Evolutionary conservation across 2,113 vertebrate species (phyloP), one percentile per base, ranked within the genome.

Genomic region (Atractosteus spatula): DNA sequence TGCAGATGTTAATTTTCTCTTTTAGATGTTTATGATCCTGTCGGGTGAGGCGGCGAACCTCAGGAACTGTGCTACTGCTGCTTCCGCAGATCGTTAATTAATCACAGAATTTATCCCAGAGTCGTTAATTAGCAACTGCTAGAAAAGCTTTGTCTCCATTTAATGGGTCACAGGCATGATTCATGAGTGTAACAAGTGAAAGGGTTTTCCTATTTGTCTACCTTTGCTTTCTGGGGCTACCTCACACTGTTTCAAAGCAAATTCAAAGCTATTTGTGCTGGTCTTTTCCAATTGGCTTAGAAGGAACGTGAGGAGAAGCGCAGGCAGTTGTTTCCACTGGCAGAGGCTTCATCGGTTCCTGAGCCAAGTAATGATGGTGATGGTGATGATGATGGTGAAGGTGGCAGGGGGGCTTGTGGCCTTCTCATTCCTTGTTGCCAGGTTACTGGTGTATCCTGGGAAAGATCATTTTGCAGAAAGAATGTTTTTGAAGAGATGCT

Each of bases 381-480:
- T 29, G 29, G 29, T 29, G 29, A 29, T 29, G 29, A 29, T 29
- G 29, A 29, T 29, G 29, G 29, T 29, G 29, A 29, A 2, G 29
- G 2, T 29, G 29, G 29, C 85, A 85, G 83, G 88, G 87, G 83
- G 88, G 88, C 79, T 85, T 88, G 81, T 84, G 70, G 14, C 78
- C 81, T 81, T 55, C 47, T 51, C 47, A 7, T 51, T 78, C 84
- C 85, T 89, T 91, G 91, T 92, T 92, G 91, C 91, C 91, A 91
- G 91, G 91, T 89, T 92, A 92, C 90, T 89, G 91, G 89, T 91
- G 86, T 87, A 88, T 85, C 86, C 85, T 84, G 89, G 89, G 86
- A 85, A 86, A 83, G 82, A 59, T 13, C 5, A 4, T n/a, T 3
- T 2, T n/a, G 14, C 3, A 16, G 10, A 59, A 4, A n/a, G 5